Base-by-base conservation (phyloP, 2,888 invertebrate species). In the Branchipolynoe longqiensis region DNA sequence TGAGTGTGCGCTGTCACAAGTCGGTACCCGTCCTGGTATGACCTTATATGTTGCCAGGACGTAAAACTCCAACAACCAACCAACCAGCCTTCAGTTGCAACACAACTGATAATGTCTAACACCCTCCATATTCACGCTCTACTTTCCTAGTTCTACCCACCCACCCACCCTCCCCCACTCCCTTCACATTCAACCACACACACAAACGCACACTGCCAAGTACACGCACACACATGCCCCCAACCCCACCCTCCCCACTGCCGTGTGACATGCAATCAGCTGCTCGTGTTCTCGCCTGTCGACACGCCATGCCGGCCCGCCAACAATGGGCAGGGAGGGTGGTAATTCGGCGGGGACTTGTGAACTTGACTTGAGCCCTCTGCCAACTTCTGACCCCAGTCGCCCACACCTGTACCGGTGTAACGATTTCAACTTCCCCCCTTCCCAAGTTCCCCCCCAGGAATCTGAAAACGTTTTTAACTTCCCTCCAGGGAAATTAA, bases 341-440 rank as follows among this genome's bases (percentile, higher is more conserved):
- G 69, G 38, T 22, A 36, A 69, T 36, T 69, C 69, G n/a, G 14
- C 38, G 33, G 69, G 69, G 69, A 69, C 69, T 69, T 69, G 36
- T 69, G 69, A 69, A 69, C 69, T 69, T 69, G 69, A 69, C 69
- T 69, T 69, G 38, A 69, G 69, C 69, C 38, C 38, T 33, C 12
- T n/a, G 69, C 33, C 69, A 69, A 69, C 69, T 69, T 69, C 33
- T 69, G 69, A 69, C 69, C 69, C 69, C 36, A n/a, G 28, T 28
- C 69, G 3, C 69, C 69, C 38, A 38, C 69, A 69, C 69, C 69
- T 69, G 69, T 69, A 38, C 22, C 28, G 69, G 33, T 33, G 14
- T n/a, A n/a, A 18, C 58, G 4, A 18, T 58, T 8, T 25, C 25
- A 8, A 6, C n/a, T 4, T 25, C n/a, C n/a, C 14, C 14, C 14